Conservation (phyloP, 2,113 vertebrate species). For the Pedetes capensis region DNA sequence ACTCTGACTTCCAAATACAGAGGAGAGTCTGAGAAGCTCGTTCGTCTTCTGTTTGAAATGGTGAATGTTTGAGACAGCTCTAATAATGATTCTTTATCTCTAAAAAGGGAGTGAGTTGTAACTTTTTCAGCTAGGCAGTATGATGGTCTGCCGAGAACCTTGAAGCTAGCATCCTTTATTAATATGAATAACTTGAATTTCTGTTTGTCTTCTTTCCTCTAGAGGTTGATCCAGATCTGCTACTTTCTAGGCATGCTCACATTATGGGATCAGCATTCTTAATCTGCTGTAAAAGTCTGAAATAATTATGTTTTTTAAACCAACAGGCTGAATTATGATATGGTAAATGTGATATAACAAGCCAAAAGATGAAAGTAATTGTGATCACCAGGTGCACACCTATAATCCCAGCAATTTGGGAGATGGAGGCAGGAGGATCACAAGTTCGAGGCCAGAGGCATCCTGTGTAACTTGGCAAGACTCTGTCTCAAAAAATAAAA, state of each 20-base stretch:
- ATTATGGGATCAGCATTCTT: neutral
- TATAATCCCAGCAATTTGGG: too few relatives aligned
- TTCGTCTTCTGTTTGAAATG: constrained; percentile 98
- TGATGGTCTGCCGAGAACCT: neutral
- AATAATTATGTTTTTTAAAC: constrained; percentile 10
- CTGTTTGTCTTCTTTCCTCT: neutral
- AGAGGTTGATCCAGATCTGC: neutral
- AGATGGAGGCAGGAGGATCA: too few relatives aligned
- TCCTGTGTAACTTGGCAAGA: too few relatives aligned
- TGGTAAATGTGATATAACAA: neutral
- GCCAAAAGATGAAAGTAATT: too few relatives aligned
- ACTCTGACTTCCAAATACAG: constrained; percentile 98
- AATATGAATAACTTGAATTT: neutral
- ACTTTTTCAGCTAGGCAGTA: neutral
- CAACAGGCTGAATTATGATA: neutral
- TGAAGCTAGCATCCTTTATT: neutral
- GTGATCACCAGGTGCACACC: too few relatives aligned
- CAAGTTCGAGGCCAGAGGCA: too few relatives aligned
- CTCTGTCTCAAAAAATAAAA: too few relatives aligned
- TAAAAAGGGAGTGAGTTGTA: constrained; percentile 38
- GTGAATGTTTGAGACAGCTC: constrained; percentile 80
- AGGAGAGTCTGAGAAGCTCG: constrained; percentile 98
- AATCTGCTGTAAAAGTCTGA: neutral
- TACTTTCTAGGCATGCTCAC: neutral
- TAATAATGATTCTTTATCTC: neutral